Evolutionary conservation across 2,888 invertebrate genomes (phyloP).

Genomic region (Smittia aterrima): DNA sequence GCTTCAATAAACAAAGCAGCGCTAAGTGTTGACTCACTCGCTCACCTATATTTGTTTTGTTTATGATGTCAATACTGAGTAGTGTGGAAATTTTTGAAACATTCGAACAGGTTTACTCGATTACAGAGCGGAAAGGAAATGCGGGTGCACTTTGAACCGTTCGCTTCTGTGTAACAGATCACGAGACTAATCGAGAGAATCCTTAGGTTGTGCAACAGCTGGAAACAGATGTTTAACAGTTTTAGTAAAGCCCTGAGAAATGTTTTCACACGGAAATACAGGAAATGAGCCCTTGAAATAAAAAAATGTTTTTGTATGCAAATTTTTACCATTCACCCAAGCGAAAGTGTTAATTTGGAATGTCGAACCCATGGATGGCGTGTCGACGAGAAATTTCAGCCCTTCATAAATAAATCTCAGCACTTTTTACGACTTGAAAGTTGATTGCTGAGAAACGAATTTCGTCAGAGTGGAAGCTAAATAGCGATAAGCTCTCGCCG

Average conservation of each 20-base stretch:
- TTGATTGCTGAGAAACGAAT: no score
- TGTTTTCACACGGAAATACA: background rate
- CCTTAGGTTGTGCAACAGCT: background rate
- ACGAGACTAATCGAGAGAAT: background rate
- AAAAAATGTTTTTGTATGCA: background rate
- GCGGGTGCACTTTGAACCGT: no score
- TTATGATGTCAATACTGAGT: background rate
- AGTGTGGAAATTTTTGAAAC: background rate
- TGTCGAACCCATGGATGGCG: background rate
- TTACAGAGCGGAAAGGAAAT: no score
- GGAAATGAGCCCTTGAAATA: slow-evolving; percentile 29
- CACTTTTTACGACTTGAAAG: no score
- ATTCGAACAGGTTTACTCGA: background rate
- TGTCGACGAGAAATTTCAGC: no score
- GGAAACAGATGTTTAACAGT: background rate
- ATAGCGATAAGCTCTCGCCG: no score
- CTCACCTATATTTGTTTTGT: background rate
- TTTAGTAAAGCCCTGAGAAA: background rate
- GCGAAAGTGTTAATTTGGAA: slow-evolving; percentile 27
- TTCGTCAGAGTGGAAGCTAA: no score
- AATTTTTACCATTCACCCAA: background rate
- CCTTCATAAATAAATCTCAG: no score
- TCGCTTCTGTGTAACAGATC: background rate
- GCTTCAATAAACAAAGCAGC: no score
- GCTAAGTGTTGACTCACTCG: background rate